Conservation (phyloP, 2,113 vertebrate genomes). For the Zapus hudsonius region DNA sequence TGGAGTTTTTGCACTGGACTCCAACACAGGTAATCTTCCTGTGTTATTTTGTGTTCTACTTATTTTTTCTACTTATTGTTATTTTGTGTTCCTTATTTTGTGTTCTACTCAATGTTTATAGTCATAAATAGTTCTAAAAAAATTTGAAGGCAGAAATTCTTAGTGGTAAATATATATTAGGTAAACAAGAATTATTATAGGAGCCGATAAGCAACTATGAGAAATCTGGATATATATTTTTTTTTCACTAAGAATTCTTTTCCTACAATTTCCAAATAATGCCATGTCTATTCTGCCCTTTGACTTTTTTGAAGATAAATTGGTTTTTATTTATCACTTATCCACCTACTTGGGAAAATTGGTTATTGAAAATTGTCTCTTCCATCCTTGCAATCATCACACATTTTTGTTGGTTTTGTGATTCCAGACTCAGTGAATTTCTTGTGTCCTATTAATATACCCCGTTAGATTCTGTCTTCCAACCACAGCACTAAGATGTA, state of each 20-base stretch:
- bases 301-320: not conserved
- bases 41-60: not conserved
- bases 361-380: not conserved
- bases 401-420: conserved; percentile 20
- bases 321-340: conserved; percentile 26
- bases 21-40: conserved; percentile 87
- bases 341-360: not conserved
- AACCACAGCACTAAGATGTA: not conserved
- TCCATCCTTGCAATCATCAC: not conserved
- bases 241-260: not conserved
- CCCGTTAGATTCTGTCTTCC: not conserved
- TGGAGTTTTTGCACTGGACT: conserved; percentile 87
- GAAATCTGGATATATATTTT: not conserved
- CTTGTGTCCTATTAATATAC: not conserved
- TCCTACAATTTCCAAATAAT: conserved; percentile 12
- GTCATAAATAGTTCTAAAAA: not conserved
- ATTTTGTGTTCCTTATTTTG: conserved; percentile 6
- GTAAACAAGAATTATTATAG: conserved; percentile 4
- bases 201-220: not conserved
- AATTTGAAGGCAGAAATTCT: not conserved
- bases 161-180: conserved; percentile 15
- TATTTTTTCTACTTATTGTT: not conserved
- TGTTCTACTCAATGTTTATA: not conserved
- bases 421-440: not conserved
- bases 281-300: not conserved